Evolutionary conservation across 2,113 vertebrate genomes (phyloP).

Genomic region (Conger conger): DNA sequence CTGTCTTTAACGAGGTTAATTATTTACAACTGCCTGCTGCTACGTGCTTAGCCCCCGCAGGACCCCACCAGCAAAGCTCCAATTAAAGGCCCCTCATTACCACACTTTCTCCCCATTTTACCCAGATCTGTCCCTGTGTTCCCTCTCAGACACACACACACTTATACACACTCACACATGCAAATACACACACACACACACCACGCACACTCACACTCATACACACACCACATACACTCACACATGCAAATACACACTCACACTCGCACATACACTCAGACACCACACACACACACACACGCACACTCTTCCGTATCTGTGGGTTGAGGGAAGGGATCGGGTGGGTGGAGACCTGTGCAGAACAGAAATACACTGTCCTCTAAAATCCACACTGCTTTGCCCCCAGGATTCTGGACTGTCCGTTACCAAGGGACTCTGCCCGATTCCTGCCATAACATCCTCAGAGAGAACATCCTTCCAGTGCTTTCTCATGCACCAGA

Average conservation of each 20-base stretch:
- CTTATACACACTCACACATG: background rate
- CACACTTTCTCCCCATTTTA: background rate
- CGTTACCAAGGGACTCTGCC: too few relatives aligned
- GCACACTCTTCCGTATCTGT: too few relatives aligned
- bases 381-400: too few relatives aligned
- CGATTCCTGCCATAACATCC: too few relatives aligned
- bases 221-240: background rate
- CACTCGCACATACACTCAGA: background rate
- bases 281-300: background rate
- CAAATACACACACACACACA: background rate
- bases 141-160: background rate
- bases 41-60: background rate
- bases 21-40: slow-evolving; percentile 4
- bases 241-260: background rate
- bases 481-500: too few relatives aligned
- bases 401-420: too few relatives aligned
- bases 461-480: too few relatives aligned
- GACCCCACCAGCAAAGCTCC: background rate
- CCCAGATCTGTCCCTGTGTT: too few relatives aligned
- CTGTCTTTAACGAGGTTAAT: slow-evolving; percentile 15
- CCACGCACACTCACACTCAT: background rate
- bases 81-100: slow-evolving; percentile 15
- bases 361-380: too few relatives aligned
- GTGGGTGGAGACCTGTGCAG: too few relatives aligned
- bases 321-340: too few relatives aligned